phyloP scores from a whole-genome alignment of 53 echinoderm and acorn worm genomes.

The Zoroaster sp. region DNA sequence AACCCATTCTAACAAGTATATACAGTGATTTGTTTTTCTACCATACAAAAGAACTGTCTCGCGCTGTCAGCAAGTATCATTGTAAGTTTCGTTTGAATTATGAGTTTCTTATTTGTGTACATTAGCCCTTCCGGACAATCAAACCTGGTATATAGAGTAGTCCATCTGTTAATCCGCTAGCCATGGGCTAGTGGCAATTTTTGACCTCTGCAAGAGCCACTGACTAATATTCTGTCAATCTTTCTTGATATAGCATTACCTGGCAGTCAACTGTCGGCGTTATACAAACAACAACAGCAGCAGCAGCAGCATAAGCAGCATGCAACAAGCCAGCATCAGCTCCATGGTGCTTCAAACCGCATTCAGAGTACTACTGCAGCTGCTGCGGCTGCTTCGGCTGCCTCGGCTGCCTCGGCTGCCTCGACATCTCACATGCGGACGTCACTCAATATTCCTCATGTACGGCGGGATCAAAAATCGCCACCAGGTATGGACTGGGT shows the following conservation, averaged over 20 bases:
- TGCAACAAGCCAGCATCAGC: slow-evolving; percentile 35
- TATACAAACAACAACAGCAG: slow-evolving; percentile 29
- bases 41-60: no score
- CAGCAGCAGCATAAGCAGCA: slow-evolving; percentile 28
- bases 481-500: slow-evolving; percentile 63
- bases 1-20: no score
- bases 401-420: slow-evolving; percentile 29
- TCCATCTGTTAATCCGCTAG: no score
- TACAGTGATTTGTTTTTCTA: no score
- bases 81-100: no score
- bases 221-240: no score
- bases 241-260: slow-evolving; percentile 14
- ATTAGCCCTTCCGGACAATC: no score
- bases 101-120: no score
- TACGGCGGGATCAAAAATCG: slow-evolving; percentile 69
- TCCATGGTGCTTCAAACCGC: background rate
- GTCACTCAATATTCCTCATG: slow-evolving; percentile 57
- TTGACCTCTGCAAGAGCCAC: no score
- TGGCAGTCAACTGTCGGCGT: slow-evolving; percentile 22
- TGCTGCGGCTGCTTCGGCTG: background rate
- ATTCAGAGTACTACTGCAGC: background rate
- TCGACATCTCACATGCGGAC: slow-evolving; percentile 21
- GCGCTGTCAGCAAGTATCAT: no score
- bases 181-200: no score
- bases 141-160: no score